Evolutionary conservation across 2,888 invertebrate genomes (phyloP), one percentile per base, ranked within the genome.

Genomic region (Agriopis leucophaearia): DNA sequence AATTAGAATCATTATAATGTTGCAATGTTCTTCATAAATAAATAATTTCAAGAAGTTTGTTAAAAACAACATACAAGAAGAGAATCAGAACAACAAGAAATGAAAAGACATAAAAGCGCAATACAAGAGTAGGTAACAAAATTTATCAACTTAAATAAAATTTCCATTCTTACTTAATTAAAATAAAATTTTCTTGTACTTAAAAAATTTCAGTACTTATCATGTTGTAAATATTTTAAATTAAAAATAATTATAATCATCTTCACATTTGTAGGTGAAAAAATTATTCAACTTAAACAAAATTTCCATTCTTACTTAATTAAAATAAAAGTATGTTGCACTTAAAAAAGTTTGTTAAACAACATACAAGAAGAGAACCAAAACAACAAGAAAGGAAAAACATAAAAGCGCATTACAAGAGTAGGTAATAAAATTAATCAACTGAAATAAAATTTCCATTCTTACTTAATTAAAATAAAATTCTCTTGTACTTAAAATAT

Each of bases 331-430:
- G 0, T 38, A 1, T 9, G 9, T 38, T 38, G 38, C 8, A 6
- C 6, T 8, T 1, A 0, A 45, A 44, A 6, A 44, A 8, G 13
- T 45, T 5, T 8, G 15, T 7, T 15, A 15, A 45, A 27, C 9
- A 50, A 1, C 12, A 10, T 27, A 12, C 27, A 27, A 12, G 27
- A 12, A 27, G 5, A 10, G 10, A 18, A n/a, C 1, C 27, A 64
- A 59, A 65, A 47, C 56, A 40, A 45, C 47, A 44, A 47, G 15
- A 48, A 15, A 56, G 4, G 16, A 63, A 57, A 16, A 58, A 42
- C 9, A 50, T 16, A 55, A 60, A 5, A 45, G 12, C 10, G 51
- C 40, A 64, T 42, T 9, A 42, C 16, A 16, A 42, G 15, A 54
- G 47, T 27, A 12, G 13, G 48, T 12, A 9, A 58, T 0, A 52